Conservation (phyloP, 2,888 invertebrate species). For the Drosophila hawaiiensis region DNA sequence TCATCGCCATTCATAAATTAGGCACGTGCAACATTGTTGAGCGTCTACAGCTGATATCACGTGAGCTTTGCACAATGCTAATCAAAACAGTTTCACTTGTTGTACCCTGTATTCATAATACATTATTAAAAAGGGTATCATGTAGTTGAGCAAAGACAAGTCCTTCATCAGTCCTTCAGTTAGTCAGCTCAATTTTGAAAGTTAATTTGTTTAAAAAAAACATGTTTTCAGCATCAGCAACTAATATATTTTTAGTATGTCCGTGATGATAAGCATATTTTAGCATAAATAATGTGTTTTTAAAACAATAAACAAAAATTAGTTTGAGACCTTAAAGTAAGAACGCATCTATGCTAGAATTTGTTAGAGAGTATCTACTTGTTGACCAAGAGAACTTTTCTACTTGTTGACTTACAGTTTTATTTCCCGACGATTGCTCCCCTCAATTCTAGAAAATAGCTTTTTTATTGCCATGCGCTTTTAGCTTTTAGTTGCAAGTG, state of each 20-base stretch:
- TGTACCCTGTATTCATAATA: background rate
- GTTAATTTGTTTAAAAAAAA: too few relatives aligned
- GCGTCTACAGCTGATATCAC: background rate
- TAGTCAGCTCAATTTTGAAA: too few relatives aligned
- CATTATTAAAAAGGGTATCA: background rate
- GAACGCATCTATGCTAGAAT: background rate
- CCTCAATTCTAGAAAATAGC: background rate
- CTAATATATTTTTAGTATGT: background rate
- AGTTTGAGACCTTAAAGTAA: background rate
- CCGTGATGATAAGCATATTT: background rate
- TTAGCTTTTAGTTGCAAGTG: background rate
- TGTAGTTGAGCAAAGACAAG: background rate
- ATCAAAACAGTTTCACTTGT: background rate
- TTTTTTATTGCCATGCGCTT: slow-evolving; percentile 6
- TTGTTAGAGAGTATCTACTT: background rate
- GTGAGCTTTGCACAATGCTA: background rate
- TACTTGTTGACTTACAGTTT: slow-evolving; percentile 5
- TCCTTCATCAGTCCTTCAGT: too few relatives aligned
- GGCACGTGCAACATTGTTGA: background rate
- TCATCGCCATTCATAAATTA: background rate
- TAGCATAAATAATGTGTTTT: background rate
- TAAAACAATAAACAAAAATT: background rate
- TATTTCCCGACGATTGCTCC: background rate
- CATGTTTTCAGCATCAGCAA: too few relatives aligned
- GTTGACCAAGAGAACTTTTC: background rate